Base-by-base conservation (phyloP, 2,797 vertebrate genomes). In the Falco rusticolus region DNA sequence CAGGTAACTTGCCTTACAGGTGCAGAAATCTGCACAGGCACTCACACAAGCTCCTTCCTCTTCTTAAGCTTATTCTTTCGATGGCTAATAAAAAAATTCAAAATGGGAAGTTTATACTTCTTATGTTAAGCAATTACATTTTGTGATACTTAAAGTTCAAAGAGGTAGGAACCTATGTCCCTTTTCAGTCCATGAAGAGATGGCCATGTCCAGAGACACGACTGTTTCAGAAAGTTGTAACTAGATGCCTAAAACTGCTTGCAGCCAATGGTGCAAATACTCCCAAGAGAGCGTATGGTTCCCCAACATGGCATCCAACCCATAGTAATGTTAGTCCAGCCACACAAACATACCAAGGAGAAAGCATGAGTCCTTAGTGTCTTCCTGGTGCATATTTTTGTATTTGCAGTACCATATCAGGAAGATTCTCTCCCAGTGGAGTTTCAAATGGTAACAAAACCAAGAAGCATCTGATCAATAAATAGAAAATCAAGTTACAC, bases 401-500 rank as follows among this genome's bases (percentile, higher is more conserved):
- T 84, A 84, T 80, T 94, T 78, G 48, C 45, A 77, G 60, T 61
- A 72, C 51, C 66, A 81, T 57, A 74, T 45, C 31, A 87, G 78
- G 29, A 88, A 82, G 47, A 64, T 66, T 80, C 59, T 64, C 45
- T 95, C 87, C 74, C 81, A 88, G 75, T 7, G 75, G 83, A 95
- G 64, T 93, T 97, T 94, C 66, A 91, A 85, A 90, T 41, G 26
- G 66, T 94, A 93, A 97, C 80, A 91, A 93, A 95, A 96, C 33
- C 79, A 95, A 96, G 94, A 96, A 88, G 69, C 88, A 92, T 96
- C 87, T 93, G 87, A 98, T 97, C 95, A 97, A 97, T 96, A 97
- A 95, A 96, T 16, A 97, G 93, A 95, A 98, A 98, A 97, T 97
- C 96, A 97, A 97, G 93, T 97, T 94, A 96, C 93, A 87, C 13